Evolutionary conservation across 1,140 invertebrate genomes (phyloP).

Genomic region (Gerris buenoi): DNA sequence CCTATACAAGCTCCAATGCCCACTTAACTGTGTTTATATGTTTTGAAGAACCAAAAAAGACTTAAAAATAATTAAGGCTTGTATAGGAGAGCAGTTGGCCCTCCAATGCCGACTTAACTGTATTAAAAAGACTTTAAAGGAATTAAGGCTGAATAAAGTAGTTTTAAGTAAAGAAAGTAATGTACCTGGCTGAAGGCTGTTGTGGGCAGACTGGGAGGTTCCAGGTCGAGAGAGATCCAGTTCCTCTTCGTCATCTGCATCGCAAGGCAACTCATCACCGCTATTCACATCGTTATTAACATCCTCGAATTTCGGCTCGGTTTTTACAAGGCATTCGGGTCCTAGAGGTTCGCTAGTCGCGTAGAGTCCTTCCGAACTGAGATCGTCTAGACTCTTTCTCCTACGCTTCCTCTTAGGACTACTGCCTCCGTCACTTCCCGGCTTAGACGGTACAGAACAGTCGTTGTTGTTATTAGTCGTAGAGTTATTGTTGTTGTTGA

Average conservation of each 20-base stretch:
- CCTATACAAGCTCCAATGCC: too few species aligned
- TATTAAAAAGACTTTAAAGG: too few species aligned
- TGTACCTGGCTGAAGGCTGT: conserved; percentile 18
- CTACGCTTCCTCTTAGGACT: conserved; percentile 15
- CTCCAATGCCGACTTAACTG: too few species aligned
- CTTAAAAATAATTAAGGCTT: too few species aligned
- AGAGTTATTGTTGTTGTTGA: conserved; percentile 9
- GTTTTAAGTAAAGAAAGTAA: too few species aligned
- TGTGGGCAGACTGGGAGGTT: conserved; percentile 10
- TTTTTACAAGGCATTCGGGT: conserved; percentile 12
- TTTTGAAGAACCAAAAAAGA: too few species aligned
- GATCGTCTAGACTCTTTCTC: conserved; percentile 9
- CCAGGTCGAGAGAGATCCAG: conserved; percentile 17
- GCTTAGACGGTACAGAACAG: conserved; percentile 7
- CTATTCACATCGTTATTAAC: conserved; percentile 20
- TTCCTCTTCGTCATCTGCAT: conserved; percentile 24
- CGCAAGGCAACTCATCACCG: conserved; percentile 20
- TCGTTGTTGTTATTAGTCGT: conserved; percentile 1
- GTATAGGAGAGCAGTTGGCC: too few species aligned
- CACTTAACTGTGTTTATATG: too few species aligned
- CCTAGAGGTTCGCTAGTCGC: conserved; percentile 5
- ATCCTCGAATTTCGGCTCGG: conserved; percentile 18
- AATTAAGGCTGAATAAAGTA: too few species aligned
- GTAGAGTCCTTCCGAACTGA: conserved; percentile 8
- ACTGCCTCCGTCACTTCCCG: conserved; percentile 5